phyloP scores from a whole-genome alignment of 2,113 vertebrate genomes.

The Tylochromis polylepis region DNA sequence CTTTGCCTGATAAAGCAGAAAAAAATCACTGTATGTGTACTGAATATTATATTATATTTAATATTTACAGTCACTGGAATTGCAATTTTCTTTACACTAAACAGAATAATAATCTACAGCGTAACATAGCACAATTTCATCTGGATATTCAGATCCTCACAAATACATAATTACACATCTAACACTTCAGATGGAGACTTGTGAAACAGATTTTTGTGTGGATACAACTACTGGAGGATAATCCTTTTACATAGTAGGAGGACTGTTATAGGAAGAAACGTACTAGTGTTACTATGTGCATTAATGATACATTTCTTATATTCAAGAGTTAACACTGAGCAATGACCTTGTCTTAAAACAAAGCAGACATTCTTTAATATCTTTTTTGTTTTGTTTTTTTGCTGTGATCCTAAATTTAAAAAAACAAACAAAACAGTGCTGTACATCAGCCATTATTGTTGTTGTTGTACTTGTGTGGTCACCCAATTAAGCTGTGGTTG shows the following conservation, averaged over 20 bases:
- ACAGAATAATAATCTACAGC: background rate
- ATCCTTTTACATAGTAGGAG: background rate
- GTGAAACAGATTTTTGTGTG: background rate
- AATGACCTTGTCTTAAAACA: background rate
- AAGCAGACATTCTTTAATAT: background rate
- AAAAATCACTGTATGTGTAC: background rate
- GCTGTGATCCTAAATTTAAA: background rate
- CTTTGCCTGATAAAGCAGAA: background rate
- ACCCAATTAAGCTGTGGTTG: background rate
- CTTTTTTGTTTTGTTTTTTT: background rate
- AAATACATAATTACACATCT: background rate
- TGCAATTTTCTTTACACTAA: background rate
- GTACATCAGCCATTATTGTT: background rate
- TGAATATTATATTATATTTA: background rate
- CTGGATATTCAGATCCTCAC: background rate
- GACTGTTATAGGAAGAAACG: background rate
- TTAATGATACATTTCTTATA: background rate
- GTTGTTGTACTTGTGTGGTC: background rate
- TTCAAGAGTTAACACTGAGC: background rate
- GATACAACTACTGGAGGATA: background rate
- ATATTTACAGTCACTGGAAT: background rate
- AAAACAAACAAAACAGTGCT: rapidly evolving
- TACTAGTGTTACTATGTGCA: background rate
- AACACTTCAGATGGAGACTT: background rate
- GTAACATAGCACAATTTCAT: background rate